Evolutionary conservation across 2,888 invertebrate species (phyloP).

Genomic region (Meliscaeva auricollis): DNA sequence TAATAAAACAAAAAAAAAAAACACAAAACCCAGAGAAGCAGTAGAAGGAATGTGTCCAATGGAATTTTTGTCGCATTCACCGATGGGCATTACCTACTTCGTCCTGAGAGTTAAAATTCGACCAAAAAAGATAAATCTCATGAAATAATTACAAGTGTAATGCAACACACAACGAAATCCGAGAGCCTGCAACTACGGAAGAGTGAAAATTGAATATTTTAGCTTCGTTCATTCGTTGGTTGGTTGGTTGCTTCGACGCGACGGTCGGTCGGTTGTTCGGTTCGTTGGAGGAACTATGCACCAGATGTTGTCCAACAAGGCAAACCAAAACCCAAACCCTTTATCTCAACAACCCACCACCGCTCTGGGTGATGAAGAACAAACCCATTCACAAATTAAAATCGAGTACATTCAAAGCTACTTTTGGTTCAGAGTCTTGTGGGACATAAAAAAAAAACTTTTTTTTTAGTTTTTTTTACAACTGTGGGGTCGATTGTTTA

Average conservation of each 20-base stretch:
- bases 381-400: conserved; percentile 39
- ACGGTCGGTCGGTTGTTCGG: conserved; percentile 22
- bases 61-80: conserved; percentile 84
- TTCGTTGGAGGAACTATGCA: conserved; percentile 51
- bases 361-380: conserved; percentile 30
- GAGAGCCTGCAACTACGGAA: conserved; percentile 39
- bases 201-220: conserved; percentile 73
- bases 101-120: conserved; percentile 62
- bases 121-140: conserved; percentile 82
- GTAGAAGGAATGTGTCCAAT: conserved; percentile 78
- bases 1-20: conserved; percentile 13
- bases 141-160: conserved; percentile 84
- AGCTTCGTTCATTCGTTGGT: conserved; percentile 42
- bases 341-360: too few species aligned
- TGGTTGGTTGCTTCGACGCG: too few species aligned
- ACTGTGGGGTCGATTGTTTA: conserved; percentile 31
- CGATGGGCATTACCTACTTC: conserved; percentile 77
- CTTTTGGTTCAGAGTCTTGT: conserved; percentile 47
- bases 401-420: conserved; percentile 63
- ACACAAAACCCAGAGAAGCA: conserved; percentile 20
- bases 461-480: neutral
- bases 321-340: neutral
- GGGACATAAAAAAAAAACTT: conserved; percentile 54
- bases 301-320: conserved; percentile 48
- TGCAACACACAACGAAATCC: conserved; percentile 64